Percentiles rank a stretch among this genome's conserved stretches.
phyloP scores from a whole-genome alignment of 2,797 vertebrate genomes.

The Dendrocincla fuliginosa region DNA sequence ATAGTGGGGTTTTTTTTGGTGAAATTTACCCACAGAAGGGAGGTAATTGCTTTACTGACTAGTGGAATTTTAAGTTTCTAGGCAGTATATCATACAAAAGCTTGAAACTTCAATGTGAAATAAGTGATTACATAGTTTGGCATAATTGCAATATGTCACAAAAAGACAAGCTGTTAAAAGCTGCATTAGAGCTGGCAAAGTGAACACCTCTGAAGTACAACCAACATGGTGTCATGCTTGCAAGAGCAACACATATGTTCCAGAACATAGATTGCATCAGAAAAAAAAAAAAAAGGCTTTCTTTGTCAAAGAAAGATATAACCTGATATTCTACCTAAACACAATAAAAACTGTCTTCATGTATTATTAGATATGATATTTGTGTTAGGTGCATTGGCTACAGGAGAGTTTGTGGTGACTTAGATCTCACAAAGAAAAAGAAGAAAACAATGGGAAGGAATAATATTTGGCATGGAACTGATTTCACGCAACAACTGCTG shows the following conservation, averaged over 20 bases:
- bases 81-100: slow-evolving; percentile 41
- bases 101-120: slow-evolving; percentile 61
- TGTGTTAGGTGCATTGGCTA: not conserved
- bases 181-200: slow-evolving; percentile 69
- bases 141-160: slow-evolving; percentile 72
- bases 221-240: slow-evolving; percentile 67
- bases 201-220: slow-evolving; percentile 70
- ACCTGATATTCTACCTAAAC: not conserved
- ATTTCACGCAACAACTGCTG: not conserved
- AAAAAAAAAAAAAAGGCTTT: slow-evolving; percentile 22
- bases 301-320: slow-evolving; percentile 40
- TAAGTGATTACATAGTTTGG: slow-evolving; percentile 72
- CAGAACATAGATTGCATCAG: slow-evolving; percentile 63
- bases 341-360: not conserved
- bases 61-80: slow-evolving; percentile 53
- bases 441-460: not conserved
- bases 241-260: slow-evolving; percentile 69
- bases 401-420: not conserved
- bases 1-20: not conserved
- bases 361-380: not conserved
- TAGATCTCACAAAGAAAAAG: not conserved
- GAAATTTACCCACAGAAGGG: slow-evolving; percentile 49
- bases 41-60: slow-evolving; percentile 51
- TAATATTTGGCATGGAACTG: not conserved
- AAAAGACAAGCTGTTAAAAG: slow-evolving; percentile 72